Percentiles rank a stretch among this genome's conserved stretches.
These are phyloP conservation scores for Valencia hispanica DNA, from an alignment of 2,797 vertebrate genomes.

Conservation along the genomic window DNA sequence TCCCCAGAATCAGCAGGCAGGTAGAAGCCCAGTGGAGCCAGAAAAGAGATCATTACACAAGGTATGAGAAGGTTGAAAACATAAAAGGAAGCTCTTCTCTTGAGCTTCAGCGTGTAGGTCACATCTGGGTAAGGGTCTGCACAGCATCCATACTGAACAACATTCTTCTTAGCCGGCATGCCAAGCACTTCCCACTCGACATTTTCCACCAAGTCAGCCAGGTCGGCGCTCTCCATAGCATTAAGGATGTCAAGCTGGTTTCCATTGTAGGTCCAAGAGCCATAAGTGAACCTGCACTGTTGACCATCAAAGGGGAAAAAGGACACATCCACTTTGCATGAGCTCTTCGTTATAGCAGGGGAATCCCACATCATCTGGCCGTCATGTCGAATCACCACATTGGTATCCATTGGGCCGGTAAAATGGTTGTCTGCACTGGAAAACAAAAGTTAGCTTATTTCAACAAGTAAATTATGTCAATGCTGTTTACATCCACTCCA, in stretches of 20 bases:
- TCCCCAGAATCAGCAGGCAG: slow-evolving; percentile 91
- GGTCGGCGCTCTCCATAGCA: slow-evolving; percentile 80
- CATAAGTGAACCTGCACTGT: slow-evolving; percentile 89
- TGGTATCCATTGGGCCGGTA: slow-evolving; percentile 88
- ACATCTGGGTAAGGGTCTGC: slow-evolving; percentile 93
- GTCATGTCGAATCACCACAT: slow-evolving; percentile 88
- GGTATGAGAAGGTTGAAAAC: slow-evolving; percentile 93
- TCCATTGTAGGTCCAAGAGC: slow-evolving; percentile 94
- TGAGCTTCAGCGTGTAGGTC: slow-evolving; percentile 89
- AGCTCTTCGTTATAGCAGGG: slow-evolving; percentile 93
- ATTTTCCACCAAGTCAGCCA: slow-evolving; percentile 90
- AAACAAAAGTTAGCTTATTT: slow-evolving; percentile 36
- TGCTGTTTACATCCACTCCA: not conserved
- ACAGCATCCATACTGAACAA: slow-evolving; percentile 91
- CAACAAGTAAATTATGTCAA: not conserved
- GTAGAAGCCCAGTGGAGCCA: slow-evolving; percentile 93
- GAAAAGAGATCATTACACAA: slow-evolving; percentile 92
- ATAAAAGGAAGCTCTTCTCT: slow-evolving; percentile 90
- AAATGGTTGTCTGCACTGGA: slow-evolving; percentile 88
- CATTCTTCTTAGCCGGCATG: slow-evolving; percentile 86
- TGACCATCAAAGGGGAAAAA: slow-evolving; percentile 93
- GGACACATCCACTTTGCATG: slow-evolving; percentile 92
- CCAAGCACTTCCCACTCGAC: slow-evolving; percentile 93
- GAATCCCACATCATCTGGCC: slow-evolving; percentile 91
- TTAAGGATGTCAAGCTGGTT: slow-evolving; percentile 90